Base-by-base conservation (phyloP, 2,888 invertebrate genomes). In the Acanthococcus lagerstroemiae region DNA sequence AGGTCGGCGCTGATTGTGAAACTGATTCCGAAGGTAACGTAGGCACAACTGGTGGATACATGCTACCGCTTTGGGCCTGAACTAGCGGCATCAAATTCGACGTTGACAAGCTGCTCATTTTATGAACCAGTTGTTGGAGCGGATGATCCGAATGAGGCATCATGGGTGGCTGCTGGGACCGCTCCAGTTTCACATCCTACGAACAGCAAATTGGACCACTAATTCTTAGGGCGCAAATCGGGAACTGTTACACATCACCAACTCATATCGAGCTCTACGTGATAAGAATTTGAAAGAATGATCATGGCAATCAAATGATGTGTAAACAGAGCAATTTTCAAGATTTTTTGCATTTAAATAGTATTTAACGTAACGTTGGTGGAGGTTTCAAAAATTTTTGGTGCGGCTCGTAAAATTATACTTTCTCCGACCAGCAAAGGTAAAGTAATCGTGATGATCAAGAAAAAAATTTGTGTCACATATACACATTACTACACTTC, bases 91-190 rank as follows among this genome's bases (percentile, higher is more conserved):
- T 19, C 21, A 52, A 52, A 37, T 61, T 61, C 1, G 60, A 19
- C 7, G 27, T 61, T 30, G 48, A 50, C 27, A 60, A 19, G 24
- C 6, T 55, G 21, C 37, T 61, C 30, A 61, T 50, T 24, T 61
- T 61, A 6, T 50, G 50, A 5, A 61, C 50, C 4, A 61, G 61
- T n/a, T 61, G 61, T 17, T 61, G 61, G 7, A 61, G n/a, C n/a
- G 61, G 52, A 24, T 52, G 22, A 12, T 52, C 52, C 1, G 9
- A 1, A 22, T 52, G 24, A 21, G 52, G 5, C 24, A 52, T 52
- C 24, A 52, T 7, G 12, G 37, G 44, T 9, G 45, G 17, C 25
- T 58, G 58, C 27, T 61, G 61, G 3, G 52, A 2, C 50, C 50
- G 26, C n/a, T 60, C 60, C 17, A 24, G 24, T 37, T 61, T 61